These are phyloP conservation scores for Priocnemis perturbator DNA, from an alignment of 2,888 invertebrate genomes.

Conservation along the genomic window DNA sequence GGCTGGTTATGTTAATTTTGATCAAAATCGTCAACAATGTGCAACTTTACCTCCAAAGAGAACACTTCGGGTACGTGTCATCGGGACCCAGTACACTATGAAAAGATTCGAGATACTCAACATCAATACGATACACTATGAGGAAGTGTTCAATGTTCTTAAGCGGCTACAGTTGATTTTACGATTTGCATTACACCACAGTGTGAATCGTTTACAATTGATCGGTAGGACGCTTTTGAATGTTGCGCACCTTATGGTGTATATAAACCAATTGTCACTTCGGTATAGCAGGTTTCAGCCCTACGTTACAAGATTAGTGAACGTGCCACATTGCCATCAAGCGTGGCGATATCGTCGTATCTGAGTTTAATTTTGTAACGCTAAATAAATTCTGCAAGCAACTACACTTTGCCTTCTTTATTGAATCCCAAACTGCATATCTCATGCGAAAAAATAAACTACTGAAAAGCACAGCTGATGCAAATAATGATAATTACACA, in stretches of 20 bases:
- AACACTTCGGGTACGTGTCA: no score
- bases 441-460: background rate
- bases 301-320: slow-evolving; percentile 43
- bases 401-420: slow-evolving; percentile 19
- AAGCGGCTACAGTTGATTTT: slow-evolving; percentile 56
- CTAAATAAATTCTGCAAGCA: slow-evolving; percentile 71
- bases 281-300: slow-evolving; percentile 45
- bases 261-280: slow-evolving; percentile 46
- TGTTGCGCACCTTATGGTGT: slow-evolving; percentile 52
- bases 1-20: no score
- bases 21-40: no score
- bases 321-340: slow-evolving; percentile 34
- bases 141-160: slow-evolving; percentile 28
- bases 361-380: slow-evolving; percentile 71
- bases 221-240: slow-evolving; percentile 48
- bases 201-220: slow-evolving; percentile 59
- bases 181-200: slow-evolving; percentile 64
- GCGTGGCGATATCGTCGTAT: slow-evolving; percentile 55
- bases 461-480: background rate
- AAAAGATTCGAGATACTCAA: no score
- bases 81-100: no score
- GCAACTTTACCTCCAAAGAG: no score
- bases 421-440: background rate
- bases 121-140: slow-evolving; percentile 7
- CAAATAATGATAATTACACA: background rate